Percentiles rank a stretch among this genome's conserved stretches.
phyloP scores from a whole-genome alignment of 2,888 invertebrate species.

The Hyppa rectilinea region DNA sequence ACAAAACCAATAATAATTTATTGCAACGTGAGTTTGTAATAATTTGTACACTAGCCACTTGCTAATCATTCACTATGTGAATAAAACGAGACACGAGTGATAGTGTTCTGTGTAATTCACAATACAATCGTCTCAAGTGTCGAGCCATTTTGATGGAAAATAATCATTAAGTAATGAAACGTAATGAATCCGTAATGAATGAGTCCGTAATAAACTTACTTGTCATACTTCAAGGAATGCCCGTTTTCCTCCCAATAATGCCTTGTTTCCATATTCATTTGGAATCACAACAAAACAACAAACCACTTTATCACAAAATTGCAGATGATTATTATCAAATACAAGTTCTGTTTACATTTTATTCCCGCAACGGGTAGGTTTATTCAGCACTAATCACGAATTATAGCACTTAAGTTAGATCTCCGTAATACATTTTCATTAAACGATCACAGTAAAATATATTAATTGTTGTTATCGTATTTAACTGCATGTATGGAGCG shows the following conservation, averaged over 20 bases:
- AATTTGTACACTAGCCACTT: neutral
- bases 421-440: constrained; percentile 77
- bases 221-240: constrained; percentile 85
- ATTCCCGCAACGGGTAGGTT: constrained; percentile 54
- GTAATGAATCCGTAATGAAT: neutral
- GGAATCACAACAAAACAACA: constrained; percentile 75
- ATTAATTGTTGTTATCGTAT: constrained; percentile 72
- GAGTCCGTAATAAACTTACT: constrained; percentile 74
- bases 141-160: constrained; percentile 11
- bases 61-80: neutral
- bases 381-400: constrained; percentile 67
- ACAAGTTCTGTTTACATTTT: constrained; percentile 73
- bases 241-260: constrained; percentile 88
- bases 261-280: constrained; percentile 86
- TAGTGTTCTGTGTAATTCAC: too few species aligned
- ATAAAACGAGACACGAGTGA: neutral
- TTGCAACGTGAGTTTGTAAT: neutral
- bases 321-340: constrained; percentile 66
- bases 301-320: constrained; percentile 74
- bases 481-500: constrained; percentile 71
- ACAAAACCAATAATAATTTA: neutral
- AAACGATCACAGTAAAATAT: constrained; percentile 67
- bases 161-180: neutral
- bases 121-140: neutral
- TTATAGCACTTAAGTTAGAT: constrained; percentile 72